Conservation (phyloP, 2,888 invertebrate species). For the Phymatocera aterrima region DNA sequence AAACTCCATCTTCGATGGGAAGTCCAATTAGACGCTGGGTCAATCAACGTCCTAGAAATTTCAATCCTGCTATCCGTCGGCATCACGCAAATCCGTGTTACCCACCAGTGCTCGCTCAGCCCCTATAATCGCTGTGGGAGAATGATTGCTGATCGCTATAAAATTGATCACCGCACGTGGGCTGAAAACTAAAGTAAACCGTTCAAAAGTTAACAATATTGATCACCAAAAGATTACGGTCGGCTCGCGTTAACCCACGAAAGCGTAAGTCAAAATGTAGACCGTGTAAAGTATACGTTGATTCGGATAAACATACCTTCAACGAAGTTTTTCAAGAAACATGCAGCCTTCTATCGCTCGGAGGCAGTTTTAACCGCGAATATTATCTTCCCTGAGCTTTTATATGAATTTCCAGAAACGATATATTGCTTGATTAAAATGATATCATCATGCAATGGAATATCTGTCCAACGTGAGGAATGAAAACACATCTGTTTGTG, state of each 20-base stretch:
- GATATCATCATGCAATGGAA: not conserved
- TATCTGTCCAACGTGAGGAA: no score
- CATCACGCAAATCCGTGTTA: conserved; percentile 18
- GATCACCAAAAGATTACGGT: conserved; percentile 12
- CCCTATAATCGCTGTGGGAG: conserved; percentile 8
- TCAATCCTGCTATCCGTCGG: conserved; percentile 16
- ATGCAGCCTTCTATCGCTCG: not conserved
- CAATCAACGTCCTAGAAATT: conserved; percentile 18
- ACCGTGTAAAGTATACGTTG: not conserved
- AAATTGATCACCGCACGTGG: conserved; percentile 35
- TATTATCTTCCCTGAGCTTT: not conserved
- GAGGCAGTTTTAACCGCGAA: not conserved
- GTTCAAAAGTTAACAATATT: not conserved
- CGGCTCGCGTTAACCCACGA: not conserved
- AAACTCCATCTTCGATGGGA: not conserved
- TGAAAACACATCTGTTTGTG: no score
- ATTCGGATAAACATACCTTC: not conserved
- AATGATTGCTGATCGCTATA: conserved; percentile 13
- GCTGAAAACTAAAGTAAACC: not conserved
- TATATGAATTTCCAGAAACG: not conserved
- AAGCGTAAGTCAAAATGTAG: not conserved
- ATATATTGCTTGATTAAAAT: not conserved
- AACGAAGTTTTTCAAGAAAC: not conserved
- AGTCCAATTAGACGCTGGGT: conserved; percentile 36
- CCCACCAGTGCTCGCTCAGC: not conserved